These are phyloP conservation scores for Nephrotoma flavescens DNA, from an alignment of 2,888 invertebrate species.

Conservation along the genomic window DNA sequence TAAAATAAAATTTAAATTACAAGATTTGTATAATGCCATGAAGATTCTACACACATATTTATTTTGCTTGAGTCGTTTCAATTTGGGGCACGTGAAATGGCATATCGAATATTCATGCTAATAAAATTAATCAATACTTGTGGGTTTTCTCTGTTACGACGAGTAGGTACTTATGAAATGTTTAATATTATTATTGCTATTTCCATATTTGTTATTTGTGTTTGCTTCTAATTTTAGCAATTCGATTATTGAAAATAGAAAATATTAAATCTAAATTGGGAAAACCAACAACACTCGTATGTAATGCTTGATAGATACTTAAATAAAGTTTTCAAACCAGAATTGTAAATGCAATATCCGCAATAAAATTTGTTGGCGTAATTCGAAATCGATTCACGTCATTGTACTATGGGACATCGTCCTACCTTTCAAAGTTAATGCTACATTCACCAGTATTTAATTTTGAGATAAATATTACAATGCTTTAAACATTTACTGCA, in stretches of 20 bases:
- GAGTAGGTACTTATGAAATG: neutral
- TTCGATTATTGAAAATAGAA: neutral
- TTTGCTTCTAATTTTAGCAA: neutral
- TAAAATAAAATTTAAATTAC: neutral
- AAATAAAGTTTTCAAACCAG: neutral
- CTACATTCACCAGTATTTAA: neutral
- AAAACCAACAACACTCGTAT: neutral
- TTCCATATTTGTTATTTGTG: neutral
- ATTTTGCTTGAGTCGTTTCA: neutral
- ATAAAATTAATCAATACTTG: neutral
- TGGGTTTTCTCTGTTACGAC: neutral
- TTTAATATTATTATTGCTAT: neutral
- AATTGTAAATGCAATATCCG: neutral
- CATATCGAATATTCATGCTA: neutral
- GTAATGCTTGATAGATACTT: neutral
- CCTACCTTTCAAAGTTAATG: neutral
- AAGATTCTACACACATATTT: neutral
- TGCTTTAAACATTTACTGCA: too few species aligned
- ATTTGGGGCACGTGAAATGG: neutral
- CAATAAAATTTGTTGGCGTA: neutral
- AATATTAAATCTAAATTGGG: neutral
- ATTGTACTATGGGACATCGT: neutral
- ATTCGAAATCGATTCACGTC: neutral
- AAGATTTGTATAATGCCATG: neutral
- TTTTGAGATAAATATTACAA: too few species aligned